A percentile compares a stretch with the other conserved stretches of the same genome.
Conservation (phyloP, 2,797 vertebrate species). For the Sciaenops ocellatus region DNA sequence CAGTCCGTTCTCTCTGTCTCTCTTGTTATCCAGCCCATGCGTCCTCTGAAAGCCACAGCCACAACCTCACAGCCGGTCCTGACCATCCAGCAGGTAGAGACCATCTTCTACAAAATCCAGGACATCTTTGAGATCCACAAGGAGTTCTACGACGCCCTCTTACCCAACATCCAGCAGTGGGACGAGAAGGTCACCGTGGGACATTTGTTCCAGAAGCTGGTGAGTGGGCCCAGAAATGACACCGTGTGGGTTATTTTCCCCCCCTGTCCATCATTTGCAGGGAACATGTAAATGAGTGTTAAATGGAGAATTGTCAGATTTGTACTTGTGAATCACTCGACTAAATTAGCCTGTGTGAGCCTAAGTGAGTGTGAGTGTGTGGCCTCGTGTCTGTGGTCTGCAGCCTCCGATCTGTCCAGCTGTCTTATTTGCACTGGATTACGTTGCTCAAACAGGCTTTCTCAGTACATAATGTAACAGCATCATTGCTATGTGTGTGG, state of each 20-base stretch:
- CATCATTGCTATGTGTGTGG: conserved; percentile 16
- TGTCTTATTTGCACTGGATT: conserved; percentile 38
- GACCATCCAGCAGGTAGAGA: conserved; percentile 95
- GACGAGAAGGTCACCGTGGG: conserved; percentile 96
- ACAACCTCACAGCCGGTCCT: conserved; percentile 97
- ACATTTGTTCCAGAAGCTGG: conserved; percentile 98
- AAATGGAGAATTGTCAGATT: conserved; percentile 25
- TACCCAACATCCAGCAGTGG: conserved; percentile 96
- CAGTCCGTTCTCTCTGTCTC: neutral
- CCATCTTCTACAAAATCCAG: conserved; percentile 99
- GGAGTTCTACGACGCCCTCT: conserved; percentile 95
- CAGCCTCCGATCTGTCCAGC: conserved; percentile 21
- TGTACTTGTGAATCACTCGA: conserved; percentile 38
- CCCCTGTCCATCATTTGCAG: conserved; percentile 16
- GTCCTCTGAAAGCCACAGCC: conserved; percentile 95
- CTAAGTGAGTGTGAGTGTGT: conserved; percentile 7
- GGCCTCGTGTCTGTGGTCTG: conserved; percentile 1
- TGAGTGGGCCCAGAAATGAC: conserved; percentile 70
- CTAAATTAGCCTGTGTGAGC: conserved; percentile 43
- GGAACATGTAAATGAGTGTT: conserved; percentile 23
- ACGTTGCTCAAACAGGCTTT: conserved; percentile 32
- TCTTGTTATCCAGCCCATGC: conserved; percentile 91
- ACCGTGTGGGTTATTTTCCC: neutral
- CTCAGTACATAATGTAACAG: conserved; percentile 20
- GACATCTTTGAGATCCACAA: conserved; percentile 98